Percentiles rank a stretch among this genome's conserved stretches.
Evolutionary conservation across 2,888 invertebrate genomes (phyloP).

Genomic region (Aleiodes leptofemur): DNA sequence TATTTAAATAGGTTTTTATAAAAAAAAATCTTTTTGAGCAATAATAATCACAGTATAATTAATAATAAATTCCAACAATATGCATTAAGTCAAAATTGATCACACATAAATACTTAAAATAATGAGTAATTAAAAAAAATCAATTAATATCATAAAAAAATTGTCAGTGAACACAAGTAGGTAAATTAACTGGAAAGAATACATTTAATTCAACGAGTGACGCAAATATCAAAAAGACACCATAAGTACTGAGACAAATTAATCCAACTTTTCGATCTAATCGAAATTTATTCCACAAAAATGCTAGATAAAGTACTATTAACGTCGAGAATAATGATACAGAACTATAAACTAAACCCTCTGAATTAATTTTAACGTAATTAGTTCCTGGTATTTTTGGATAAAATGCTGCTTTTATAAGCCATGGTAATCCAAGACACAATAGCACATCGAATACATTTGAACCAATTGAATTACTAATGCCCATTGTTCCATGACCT

Average conservation of each 20-base stretch:
- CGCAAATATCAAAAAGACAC: slow-evolving; percentile 82
- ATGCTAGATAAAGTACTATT: slow-evolving; percentile 81
- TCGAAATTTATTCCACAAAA: slow-evolving; percentile 82
- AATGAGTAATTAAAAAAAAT: neutral
- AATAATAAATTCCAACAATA: neutral
- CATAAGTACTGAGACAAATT: slow-evolving; percentile 82
- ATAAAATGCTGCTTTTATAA: slow-evolving; percentile 82
- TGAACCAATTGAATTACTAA: slow-evolving; percentile 88
- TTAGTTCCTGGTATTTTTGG: slow-evolving; percentile 78
- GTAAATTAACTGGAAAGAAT: slow-evolving; percentile 85
- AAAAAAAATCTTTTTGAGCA: too few species aligned
- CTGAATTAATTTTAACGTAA: slow-evolving; percentile 84
- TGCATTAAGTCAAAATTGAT: neutral
- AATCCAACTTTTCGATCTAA: slow-evolving; percentile 84
- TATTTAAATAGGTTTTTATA: too few species aligned
- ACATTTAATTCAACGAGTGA: slow-evolving; percentile 86
- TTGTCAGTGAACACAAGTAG: slow-evolving; percentile 80
- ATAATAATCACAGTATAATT: too few species aligned
- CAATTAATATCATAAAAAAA: slow-evolving; percentile 41
- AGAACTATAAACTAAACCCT: slow-evolving; percentile 85
- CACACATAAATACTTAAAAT: slow-evolving; percentile 18
- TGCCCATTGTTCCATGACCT: slow-evolving; percentile 87
- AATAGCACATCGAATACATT: slow-evolving; percentile 89
- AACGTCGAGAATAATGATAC: slow-evolving; percentile 85
- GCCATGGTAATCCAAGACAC: slow-evolving; percentile 87